Conservation (phyloP, 2,797 vertebrate genomes). For the Tympanoctomys barrerae region DNA sequence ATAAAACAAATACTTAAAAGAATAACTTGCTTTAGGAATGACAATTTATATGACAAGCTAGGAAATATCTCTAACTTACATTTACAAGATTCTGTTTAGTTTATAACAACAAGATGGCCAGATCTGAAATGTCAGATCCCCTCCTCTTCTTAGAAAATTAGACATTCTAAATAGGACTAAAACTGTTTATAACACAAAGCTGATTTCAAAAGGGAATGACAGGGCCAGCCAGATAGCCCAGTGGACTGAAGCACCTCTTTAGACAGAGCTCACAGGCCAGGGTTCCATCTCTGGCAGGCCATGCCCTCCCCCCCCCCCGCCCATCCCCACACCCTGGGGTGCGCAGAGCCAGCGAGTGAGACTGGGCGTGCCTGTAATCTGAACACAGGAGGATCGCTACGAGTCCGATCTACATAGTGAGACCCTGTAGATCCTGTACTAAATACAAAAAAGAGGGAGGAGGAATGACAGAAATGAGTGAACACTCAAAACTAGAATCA, state of each 20-base stretch:
- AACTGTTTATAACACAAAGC: conserved; percentile 19
- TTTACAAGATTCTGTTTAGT: conserved; percentile 6
- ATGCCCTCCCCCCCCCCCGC: too few species aligned
- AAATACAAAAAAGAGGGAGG: too few species aligned
- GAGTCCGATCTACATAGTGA: too few species aligned
- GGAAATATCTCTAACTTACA: conserved; percentile 32
- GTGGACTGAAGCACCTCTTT: too few species aligned
- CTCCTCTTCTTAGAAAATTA: conserved; percentile 21
- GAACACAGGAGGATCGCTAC: too few species aligned
- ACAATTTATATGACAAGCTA: conserved; percentile 6
- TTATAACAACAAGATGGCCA: conserved; percentile 45
- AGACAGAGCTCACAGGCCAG: too few species aligned
- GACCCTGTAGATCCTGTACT: too few species aligned
- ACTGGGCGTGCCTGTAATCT: too few species aligned
- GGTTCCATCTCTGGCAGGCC: too few species aligned
- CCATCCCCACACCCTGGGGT: too few species aligned
- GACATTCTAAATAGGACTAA: conserved; percentile 27
- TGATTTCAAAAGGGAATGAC: conserved; percentile 29
- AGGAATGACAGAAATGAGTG: conserved; percentile 7
- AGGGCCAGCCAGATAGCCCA: neutral
- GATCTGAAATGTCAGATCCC: neutral
- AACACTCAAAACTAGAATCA: neutral
- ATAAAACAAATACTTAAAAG: conserved; percentile 61
- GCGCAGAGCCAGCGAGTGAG: too few species aligned
- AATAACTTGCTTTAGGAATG: conserved; percentile 6